Evolutionary conservation across 2,888 invertebrate species (phyloP).

Genomic region (Empis stercorea): DNA sequence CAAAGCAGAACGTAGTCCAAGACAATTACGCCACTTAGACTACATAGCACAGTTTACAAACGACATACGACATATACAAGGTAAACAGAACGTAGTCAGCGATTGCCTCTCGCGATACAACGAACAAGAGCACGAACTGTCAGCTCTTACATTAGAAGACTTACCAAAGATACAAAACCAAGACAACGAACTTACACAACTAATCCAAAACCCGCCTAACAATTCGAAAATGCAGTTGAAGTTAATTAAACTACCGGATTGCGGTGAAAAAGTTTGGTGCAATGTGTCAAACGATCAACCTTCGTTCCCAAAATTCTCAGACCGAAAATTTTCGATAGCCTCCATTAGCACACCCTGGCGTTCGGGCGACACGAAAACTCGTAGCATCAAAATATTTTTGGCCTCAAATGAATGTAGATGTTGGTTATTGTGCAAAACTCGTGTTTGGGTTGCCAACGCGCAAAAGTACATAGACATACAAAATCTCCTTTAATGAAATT

Average conservation of each 20-base stretch:
- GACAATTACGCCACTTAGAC: slow-evolving; percentile 24
- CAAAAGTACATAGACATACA: neutral
- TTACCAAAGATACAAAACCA: neutral
- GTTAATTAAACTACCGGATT: neutral
- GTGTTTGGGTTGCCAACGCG: neutral
- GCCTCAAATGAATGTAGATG: slow-evolving; percentile 3
- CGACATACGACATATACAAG: slow-evolving; percentile 2
- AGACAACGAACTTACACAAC: neutral
- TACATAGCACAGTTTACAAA: slow-evolving; percentile 11
- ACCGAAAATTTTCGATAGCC: neutral
- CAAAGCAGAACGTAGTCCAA: slow-evolving; percentile 19
- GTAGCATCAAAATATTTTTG: slow-evolving; percentile 9
- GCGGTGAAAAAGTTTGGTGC: neutral
- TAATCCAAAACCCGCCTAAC: too few relatives aligned
- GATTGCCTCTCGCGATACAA: slow-evolving; percentile 3
- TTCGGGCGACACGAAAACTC: slow-evolving; percentile 3
- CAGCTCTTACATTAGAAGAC: neutral
- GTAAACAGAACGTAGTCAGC: slow-evolving; percentile 3
- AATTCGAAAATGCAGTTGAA: too few relatives aligned
- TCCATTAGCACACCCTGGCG: slow-evolving; percentile 2
- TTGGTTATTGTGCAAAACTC: neutral
- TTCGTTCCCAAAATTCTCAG: slow-evolving; percentile 10
- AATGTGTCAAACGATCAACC: neutral
- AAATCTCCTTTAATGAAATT: neutral
- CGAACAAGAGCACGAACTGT: neutral